Conservation (phyloP, 2,888 invertebrate genomes). For the Stegana nigrithorax region DNA sequence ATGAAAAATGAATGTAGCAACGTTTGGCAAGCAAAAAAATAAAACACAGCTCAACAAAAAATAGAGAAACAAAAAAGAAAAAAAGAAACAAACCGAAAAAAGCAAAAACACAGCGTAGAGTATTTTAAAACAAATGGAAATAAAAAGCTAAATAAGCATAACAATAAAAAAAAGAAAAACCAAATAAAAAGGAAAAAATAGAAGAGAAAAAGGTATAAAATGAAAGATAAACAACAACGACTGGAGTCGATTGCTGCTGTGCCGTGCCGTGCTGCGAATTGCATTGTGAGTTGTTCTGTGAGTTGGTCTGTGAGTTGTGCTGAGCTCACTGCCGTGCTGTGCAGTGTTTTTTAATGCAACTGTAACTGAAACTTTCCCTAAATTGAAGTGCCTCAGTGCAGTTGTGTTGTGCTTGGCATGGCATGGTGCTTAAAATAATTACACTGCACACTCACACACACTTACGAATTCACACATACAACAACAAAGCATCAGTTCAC, state of each 20-base stretch:
- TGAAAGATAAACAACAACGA: not conserved
- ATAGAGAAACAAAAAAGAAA: not conserved
- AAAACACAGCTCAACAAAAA: not conserved
- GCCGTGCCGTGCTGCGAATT: too few species aligned
- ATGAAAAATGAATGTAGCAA: slow-evolving; percentile 18
- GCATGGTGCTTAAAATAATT: too few species aligned
- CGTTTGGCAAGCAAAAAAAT: not conserved
- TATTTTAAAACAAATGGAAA: not conserved
- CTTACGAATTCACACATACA: too few species aligned
- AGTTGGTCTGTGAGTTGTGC: not conserved
- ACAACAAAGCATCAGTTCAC: too few species aligned
- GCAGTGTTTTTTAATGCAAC: not conserved
- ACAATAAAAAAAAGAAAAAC: not conserved
- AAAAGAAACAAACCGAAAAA: not conserved
- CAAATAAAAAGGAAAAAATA: not conserved
- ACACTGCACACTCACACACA: too few species aligned
- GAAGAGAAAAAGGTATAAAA: not conserved
- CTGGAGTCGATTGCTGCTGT: too few species aligned
- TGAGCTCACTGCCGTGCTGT: not conserved
- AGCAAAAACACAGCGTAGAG: too few species aligned
- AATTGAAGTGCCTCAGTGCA: slow-evolving; percentile 6
- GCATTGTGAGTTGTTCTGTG: not conserved
- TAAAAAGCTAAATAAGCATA: not conserved
- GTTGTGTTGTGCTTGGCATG: too few species aligned
- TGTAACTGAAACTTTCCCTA: not conserved